phyloP scores from a whole-genome alignment of 2,888 invertebrate genomes.

The Drosophila longiperda region DNA sequence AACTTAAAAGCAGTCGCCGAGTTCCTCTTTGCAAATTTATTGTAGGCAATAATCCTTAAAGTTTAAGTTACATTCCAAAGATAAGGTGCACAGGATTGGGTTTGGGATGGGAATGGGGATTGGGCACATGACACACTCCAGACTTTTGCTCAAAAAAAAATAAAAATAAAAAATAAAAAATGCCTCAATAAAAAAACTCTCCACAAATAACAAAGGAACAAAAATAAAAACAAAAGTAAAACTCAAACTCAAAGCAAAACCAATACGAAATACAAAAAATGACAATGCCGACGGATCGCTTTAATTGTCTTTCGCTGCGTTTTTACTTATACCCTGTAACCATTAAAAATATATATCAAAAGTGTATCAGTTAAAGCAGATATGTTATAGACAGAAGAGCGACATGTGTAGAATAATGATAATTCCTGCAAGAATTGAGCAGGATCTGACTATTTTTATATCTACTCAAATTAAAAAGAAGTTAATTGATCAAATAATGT shows the following conservation, averaged over 20 bases:
- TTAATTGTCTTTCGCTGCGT: slow-evolving; percentile 66
- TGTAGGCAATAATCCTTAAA: slow-evolving; percentile 83
- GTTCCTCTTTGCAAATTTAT: slow-evolving; percentile 72
- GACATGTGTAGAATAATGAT: neutral
- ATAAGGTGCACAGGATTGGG: slow-evolving; percentile 68
- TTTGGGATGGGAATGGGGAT: neutral
- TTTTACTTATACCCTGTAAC: slow-evolving; percentile 21
- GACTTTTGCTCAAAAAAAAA: slow-evolving; percentile 37
- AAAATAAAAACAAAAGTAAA: slow-evolving; percentile 1
- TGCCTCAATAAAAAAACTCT: slow-evolving; percentile 67
- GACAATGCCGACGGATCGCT: slow-evolving; percentile 54
- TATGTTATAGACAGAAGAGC: neutral
- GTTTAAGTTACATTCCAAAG: slow-evolving; percentile 83
- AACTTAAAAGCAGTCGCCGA: slow-evolving; percentile 49
- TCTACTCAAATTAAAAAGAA: neutral
- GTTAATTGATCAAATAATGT: neutral
- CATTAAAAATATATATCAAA: neutral
- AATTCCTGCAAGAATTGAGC: neutral
- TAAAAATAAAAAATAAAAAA: neutral
- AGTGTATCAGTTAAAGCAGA: neutral
- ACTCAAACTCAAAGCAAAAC: slow-evolving; percentile 21
- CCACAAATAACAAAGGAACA: slow-evolving; percentile 26
- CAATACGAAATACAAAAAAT: slow-evolving; percentile 37
- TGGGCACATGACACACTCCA: slow-evolving; percentile 53
- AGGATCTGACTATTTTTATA: neutral